Base-by-base conservation (phyloP, 2,113 vertebrate species). In the Euleptes europaea region DNA sequence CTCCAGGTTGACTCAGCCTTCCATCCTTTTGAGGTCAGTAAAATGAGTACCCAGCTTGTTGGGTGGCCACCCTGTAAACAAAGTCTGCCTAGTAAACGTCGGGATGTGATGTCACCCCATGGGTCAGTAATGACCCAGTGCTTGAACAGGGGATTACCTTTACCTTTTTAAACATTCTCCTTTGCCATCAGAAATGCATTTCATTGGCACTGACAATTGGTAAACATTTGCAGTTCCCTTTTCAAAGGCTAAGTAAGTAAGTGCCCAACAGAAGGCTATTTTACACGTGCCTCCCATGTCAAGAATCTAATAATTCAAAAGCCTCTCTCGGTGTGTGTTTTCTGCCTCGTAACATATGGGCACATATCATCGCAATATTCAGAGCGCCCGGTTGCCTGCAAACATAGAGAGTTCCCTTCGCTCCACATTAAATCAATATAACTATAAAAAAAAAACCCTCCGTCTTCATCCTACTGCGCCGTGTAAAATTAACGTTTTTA, bases 401-500 rank as follows among this genome's bases (percentile, higher is more conserved):
- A 47, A 80, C 70, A 35, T 15, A 33, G 33, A 49, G 44, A 15
- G 1, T 4, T 11, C 51, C 79, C 47, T 70, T 63, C 71, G 38
- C 47, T 86, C 57, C 1, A 5, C 78, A 40, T 74, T 83, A 83
- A 92, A 84, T 70, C 80, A 89, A 65, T 83, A 72, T n/a, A 8
- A 49, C 60, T n/a, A 12, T 51, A 14, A 74, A 12, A 57, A 57
- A 5, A 57, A 57, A n/a, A 35, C 1, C 5, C 9, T 66, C 67
- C n/a, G 63, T 63, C 54, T 54, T 60, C 86, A 82, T 17, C 21
- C 80, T 17, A 28, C 54, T 13, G 23, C 15, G 63, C 69, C 83
- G 19, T 17, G 78, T 88, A 77, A 91, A 93, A 94, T 85, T 40
- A 84, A 74, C 6, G 28, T 79, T 77, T 89, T 81, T 86, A 81